Base-by-base conservation (phyloP, 1,140 invertebrate genomes). In the Bombus consobrinus region DNA sequence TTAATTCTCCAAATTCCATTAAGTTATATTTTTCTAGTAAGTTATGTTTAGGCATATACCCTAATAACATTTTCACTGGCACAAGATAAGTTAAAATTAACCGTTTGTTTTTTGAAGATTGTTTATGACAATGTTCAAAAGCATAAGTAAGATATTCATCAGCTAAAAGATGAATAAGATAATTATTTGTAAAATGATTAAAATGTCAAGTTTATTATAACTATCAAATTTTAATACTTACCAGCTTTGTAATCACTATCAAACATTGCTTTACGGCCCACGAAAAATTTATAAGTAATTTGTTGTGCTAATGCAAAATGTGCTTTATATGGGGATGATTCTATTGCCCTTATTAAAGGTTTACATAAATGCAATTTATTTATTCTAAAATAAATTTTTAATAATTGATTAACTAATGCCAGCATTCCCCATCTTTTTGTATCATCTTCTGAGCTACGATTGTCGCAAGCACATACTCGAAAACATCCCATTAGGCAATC, bases 281-380 rank as follows among this genome's bases (percentile, higher is more conserved):
- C 98, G 96, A 99, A 99, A 95, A 99, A 99, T 92, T 98, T 98
- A 94, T 99, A 99, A 0, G 99, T 99, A 68, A 99, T 97, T 94
- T 99, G 98, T 95, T 98, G 97, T 41, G 97, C 97, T 82, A 98
- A 93, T 59, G 97, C 97, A 94, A 99, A 99, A 81, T 97, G 96
- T 73, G 99, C 98, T 94, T 98, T 99, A 72, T 98, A 97, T 2
- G 97, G 96, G 28, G 98, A 98, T 43, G 98, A 98, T 89, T 99
- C 99, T 89, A 99, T 99, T 5, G 99, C 99, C 91, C 99, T 96
- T 88, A 99, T 99, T 25, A 99, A 95, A 0, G 99, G 99, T 95
- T 99, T 99, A 94, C 99, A 99, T 53, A 99, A 95, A 96, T 99
- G 98, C 8, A 99, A 94, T 94, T 99, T 99, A 93, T 99, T 99